Evolutionary conservation across 2,797 vertebrate species (phyloP).

Genomic region (Sarcoramphus papa): DNA sequence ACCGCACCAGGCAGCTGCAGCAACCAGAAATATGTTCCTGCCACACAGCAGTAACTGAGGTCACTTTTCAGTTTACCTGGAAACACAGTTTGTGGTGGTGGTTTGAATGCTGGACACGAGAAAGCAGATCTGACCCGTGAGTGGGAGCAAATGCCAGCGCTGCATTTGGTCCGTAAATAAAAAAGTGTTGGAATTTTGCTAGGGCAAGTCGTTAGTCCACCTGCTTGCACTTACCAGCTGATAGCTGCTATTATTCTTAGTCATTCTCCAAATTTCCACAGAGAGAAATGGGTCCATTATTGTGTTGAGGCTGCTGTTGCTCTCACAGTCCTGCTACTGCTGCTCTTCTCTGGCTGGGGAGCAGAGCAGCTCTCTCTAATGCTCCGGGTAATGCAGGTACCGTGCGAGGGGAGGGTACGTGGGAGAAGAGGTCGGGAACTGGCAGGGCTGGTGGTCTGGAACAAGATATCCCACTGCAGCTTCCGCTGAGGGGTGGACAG

Average conservation of each 20-base stretch:
- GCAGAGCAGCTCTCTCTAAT: neutral
- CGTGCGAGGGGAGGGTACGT: rapidly evolving
- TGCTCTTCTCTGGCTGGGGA: neutral
- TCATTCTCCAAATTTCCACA: neutral
- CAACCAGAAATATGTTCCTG: neutral
- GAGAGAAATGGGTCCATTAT: neutral
- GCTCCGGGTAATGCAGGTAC: rapidly evolving
- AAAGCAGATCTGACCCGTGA: neutral
- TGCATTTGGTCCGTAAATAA: neutral
- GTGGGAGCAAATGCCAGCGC: neutral
- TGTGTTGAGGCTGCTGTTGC: neutral
- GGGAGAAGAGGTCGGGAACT: neutral
- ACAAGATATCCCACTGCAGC: neutral
- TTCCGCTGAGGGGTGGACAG: neutral
- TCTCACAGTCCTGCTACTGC: neutral
- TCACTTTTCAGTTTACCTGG: neutral
- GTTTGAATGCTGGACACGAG: neutral
- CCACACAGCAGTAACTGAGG: neutral
- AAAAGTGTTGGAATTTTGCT: neutral
- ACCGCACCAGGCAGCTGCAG: neutral
- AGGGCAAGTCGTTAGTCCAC: neutral
- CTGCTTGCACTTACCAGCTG: neutral
- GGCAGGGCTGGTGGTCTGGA: neutral
- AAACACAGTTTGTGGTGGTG: neutral
- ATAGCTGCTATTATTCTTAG: slow-evolving; percentile 15